Base-by-base conservation (phyloP, 2,888 invertebrate genomes). In the Thereva unica region DNA sequence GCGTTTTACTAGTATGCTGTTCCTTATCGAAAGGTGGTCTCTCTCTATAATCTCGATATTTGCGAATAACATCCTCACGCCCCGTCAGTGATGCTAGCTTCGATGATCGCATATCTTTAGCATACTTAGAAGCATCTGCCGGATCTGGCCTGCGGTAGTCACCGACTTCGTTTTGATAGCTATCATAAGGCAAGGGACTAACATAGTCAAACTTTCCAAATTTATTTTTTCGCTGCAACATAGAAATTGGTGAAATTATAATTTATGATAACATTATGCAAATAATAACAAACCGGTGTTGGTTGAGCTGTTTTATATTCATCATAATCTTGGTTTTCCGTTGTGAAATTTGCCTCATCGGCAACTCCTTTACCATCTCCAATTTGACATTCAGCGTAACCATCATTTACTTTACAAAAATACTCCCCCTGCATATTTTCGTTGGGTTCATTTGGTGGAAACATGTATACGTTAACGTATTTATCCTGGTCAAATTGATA, bases 301-400 rank as follows among this genome's bases (percentile, higher is more conserved):
- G 10, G 10, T 12, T 47, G 47, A 3, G n/a, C 38, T 10, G 47
- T 2, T 2, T 23, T 6, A 38, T 47, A 47, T 47, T 45, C 47
- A 5, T 59, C 57, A 7, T 59, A 45, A 1, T 6, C 47, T n/a
- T 40, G 10, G 5, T 40, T 47, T 10, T 59, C 57, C 7, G 12
- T 47, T 10, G 45, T n/a, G 4, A 59, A 10, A 3, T n/a, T 7
- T 12, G 45, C 4, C 5, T 23, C 45, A 47, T 59, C 44, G 9
- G 47, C 47, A 3, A 47, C 2, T 23, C 1, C 57, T 38, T 59
- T 45, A 38, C 57, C 45, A 59, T 59, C 57, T 37, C 57, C 57
- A 38, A 59, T 59, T 5, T 45, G 57, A 47, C 47, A 59, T 5
- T 59, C 50, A 4, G 3, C 47, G 2, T 23, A 23, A 10, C n/a